A percentile compares a stretch with the other conserved stretches of the same genome.
Evolutionary conservation across 2,797 vertebrate genomes (phyloP).

Genomic region (Petrocephalus schoutedeni): DNA sequence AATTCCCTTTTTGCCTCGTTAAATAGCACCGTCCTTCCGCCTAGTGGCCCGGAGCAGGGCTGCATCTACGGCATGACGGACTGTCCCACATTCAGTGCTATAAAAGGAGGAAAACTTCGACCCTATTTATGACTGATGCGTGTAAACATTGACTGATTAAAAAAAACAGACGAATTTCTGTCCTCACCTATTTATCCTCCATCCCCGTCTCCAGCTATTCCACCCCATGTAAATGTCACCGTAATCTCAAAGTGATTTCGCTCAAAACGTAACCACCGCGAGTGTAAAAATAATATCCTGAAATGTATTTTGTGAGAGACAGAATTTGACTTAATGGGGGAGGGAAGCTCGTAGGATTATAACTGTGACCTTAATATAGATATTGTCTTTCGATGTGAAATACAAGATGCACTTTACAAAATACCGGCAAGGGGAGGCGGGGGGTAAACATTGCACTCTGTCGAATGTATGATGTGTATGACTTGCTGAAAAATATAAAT

Average conservation of each 20-base stretch:
- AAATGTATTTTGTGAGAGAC: not conserved
- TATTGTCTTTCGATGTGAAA: conserved; percentile 48
- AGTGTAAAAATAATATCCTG: not conserved
- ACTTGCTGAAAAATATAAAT: conserved; percentile 78
- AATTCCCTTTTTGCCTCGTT: conserved; percentile 35
- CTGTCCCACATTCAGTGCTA: not conserved
- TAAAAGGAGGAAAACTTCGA: not conserved
- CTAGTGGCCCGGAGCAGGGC: not conserved
- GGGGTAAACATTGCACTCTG: conserved; percentile 82
- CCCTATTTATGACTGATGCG: not conserved
- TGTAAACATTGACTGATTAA: not conserved
- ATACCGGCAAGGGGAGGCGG: conserved; percentile 39
- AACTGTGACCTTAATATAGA: conserved; percentile 11
- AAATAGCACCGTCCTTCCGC: conserved; percentile 25
- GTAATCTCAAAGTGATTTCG: conserved; percentile 1
- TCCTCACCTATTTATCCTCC: not conserved
- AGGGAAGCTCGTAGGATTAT: not conserved
- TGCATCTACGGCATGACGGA: not conserved
- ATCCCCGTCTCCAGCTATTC: not conserved
- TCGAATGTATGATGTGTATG: conserved; percentile 69
- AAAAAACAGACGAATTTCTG: not conserved
- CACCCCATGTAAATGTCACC: not conserved
- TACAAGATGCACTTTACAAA: conserved; percentile 72
- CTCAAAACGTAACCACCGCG: not conserved
- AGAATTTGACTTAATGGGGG: not conserved